Evolutionary conservation across 2,888 invertebrate species (phyloP).

Genomic region (Meloe dianella): DNA sequence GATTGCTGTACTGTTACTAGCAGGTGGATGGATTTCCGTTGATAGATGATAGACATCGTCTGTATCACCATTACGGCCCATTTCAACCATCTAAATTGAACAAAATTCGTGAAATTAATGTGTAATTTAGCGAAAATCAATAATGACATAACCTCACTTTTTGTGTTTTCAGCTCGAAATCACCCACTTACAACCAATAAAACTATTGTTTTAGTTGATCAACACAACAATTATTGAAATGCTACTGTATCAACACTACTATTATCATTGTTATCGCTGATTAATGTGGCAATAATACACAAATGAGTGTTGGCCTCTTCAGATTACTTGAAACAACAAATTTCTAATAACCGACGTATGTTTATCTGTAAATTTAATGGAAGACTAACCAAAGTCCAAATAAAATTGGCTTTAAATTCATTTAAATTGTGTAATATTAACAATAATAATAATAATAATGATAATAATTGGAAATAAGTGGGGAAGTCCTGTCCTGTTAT

Average conservation of each 20-base stretch:
- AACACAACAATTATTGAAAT: no score
- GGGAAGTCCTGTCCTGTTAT: slow-evolving; percentile 1
- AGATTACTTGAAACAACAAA: no score
- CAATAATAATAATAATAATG: neutral
- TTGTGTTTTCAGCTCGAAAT: neutral
- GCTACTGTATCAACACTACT: no score
- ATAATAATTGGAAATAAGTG: neutral
- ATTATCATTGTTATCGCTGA: no score
- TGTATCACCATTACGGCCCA: no score
- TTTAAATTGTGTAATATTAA: neutral
- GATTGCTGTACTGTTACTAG: slow-evolving; percentile 20
- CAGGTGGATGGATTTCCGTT: neutral
- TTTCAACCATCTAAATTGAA: no score
- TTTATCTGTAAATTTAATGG: neutral
- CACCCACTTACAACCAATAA: no score
- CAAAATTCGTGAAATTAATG: no score
- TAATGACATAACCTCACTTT: slow-evolving; percentile 1
- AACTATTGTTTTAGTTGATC: no score
- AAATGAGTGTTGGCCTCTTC: no score
- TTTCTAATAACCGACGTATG: no score
- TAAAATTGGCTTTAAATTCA: neutral
- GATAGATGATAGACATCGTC: neutral
- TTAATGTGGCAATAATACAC: no score
- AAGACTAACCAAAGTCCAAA: neutral
- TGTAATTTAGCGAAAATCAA: neutral